Percentiles rank a stretch among this genome's conserved stretches.
phyloP scores from a whole-genome alignment of 1,140 invertebrate genomes.

The Ceratosolen solmsi region DNA sequence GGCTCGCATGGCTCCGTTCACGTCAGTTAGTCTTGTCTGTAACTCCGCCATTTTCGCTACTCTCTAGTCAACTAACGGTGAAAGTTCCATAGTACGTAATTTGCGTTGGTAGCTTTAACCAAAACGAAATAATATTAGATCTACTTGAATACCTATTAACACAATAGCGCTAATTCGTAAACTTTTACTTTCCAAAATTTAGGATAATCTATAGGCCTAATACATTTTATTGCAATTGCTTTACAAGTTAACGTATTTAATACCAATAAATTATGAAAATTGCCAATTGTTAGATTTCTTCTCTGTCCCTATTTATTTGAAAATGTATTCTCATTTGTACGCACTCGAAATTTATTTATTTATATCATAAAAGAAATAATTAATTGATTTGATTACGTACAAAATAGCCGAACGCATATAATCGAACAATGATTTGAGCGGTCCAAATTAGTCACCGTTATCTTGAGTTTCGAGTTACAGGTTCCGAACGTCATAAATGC shows the following conservation, averaged over 20 bases:
- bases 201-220: too few relatives aligned
- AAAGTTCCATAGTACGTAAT: constrained; percentile 66
- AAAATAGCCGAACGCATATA: neutral
- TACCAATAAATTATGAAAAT: too few relatives aligned
- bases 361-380: too few relatives aligned
- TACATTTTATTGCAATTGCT: too few relatives aligned
- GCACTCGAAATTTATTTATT: too few relatives aligned
- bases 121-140: too few relatives aligned
- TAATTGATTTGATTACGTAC: neutral
- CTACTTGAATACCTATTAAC: too few relatives aligned
- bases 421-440: neutral
- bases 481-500: neutral
- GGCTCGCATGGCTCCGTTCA: neutral
- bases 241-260: too few relatives aligned
- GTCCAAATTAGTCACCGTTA: constrained; percentile 4
- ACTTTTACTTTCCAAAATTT: too few relatives aligned
- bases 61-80: constrained; percentile 60
- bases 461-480: neutral
- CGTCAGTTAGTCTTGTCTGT: neutral
- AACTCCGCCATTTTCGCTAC: constrained; percentile 63
- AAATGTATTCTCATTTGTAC: neutral
- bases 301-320: neutral
- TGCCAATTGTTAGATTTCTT: too few relatives aligned
- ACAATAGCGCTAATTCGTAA: too few relatives aligned
- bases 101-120: constrained; percentile 38